Evolutionary conservation across 2,113 vertebrate species (phyloP).

Genomic region (Eonycteris spelaea): DNA sequence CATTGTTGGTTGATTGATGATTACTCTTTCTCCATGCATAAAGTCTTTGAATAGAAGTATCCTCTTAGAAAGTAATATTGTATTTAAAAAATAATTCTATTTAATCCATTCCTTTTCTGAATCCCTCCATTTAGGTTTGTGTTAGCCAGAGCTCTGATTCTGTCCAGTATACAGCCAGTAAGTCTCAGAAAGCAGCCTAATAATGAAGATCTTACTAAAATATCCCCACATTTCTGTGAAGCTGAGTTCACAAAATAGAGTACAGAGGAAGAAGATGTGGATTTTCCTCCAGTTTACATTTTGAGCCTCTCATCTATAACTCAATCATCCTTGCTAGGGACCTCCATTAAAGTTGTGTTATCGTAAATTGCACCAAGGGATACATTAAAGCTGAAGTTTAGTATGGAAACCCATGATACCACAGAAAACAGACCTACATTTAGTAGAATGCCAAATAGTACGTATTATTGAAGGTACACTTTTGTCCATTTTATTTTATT

Average conservation of each 20-base stretch:
- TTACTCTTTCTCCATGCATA: background rate
- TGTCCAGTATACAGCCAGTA: background rate
- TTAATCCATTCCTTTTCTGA: background rate
- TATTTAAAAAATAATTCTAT: background rate
- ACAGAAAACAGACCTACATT: background rate
- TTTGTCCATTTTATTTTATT: background rate
- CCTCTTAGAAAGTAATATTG: background rate
- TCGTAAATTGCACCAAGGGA: background rate
- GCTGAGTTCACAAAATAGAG: background rate
- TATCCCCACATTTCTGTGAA: background rate
- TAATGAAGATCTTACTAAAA: background rate
- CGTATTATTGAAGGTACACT: background rate
- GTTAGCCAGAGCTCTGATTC: background rate
- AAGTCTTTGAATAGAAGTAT: background rate
- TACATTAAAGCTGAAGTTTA: background rate
- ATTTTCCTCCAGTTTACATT: background rate
- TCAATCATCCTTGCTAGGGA: background rate
- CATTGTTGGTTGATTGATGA: background rate
- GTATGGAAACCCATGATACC: conserved; percentile 11
- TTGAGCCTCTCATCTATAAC: background rate
- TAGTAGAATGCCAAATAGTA: background rate
- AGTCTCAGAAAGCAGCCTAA: background rate
- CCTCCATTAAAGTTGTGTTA: background rate
- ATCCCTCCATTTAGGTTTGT: background rate
- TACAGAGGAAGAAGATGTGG: background rate